phyloP scores from a whole-genome alignment of 1,140 invertebrate species.

The Bombus difficillimus region DNA sequence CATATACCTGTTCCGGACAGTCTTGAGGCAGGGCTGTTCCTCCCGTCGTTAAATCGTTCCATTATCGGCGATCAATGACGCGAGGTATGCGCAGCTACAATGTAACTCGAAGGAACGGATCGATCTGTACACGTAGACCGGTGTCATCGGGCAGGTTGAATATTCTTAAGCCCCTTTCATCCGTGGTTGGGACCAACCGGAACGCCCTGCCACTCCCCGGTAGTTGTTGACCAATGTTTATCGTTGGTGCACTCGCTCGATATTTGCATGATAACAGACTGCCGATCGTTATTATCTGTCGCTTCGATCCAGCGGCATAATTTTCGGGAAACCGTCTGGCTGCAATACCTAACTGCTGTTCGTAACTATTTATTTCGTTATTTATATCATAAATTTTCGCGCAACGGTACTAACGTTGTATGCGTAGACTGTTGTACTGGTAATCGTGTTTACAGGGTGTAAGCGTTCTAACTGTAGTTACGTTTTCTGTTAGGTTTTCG shows the following conservation, averaged over 20 bases:
- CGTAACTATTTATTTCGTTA: neutral
- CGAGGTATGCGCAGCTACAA: slow-evolving; percentile 12
- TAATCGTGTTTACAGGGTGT: neutral
- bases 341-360: no score
- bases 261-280: slow-evolving; percentile 63
- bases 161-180: slow-evolving; percentile 16
- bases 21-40: neutral
- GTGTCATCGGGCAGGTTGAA: slow-evolving; percentile 46
- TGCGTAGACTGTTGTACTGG: neutral
- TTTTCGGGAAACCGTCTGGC: neutral
- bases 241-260: slow-evolving; percentile 20
- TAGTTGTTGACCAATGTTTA: slow-evolving; percentile 48
- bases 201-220: slow-evolving; percentile 51
- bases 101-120: slow-evolving; percentile 21
- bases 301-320: slow-evolving; percentile 13
- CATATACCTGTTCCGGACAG: neutral
- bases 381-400: neutral
- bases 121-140: slow-evolving; percentile 11
- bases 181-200: slow-evolving; percentile 10
- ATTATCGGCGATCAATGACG: slow-evolving; percentile 18
- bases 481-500: neutral
- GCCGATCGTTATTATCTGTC: slow-evolving; percentile 44
- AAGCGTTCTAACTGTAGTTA: neutral
- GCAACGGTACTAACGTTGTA: neutral
- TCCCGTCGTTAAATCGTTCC: slow-evolving; percentile 7